phyloP scores from a whole-genome alignment of 2,888 invertebrate species.

The Hylaea fasciaria region DNA sequence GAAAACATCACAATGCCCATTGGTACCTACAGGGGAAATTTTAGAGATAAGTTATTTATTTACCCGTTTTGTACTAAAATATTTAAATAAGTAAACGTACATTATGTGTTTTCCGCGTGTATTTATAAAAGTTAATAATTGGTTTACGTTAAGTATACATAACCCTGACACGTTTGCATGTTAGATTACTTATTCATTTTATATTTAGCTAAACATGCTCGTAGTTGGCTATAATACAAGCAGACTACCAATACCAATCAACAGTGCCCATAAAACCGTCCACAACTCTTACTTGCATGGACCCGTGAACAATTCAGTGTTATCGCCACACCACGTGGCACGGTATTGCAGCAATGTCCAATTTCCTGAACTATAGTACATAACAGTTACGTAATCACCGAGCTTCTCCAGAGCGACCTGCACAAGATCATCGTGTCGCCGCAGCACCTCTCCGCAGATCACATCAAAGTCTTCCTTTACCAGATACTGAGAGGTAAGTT shows the following conservation, averaged over 20 bases:
- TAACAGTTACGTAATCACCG: slow-evolving; percentile 98
- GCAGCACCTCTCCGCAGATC: slow-evolving; percentile 99
- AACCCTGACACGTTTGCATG: no score
- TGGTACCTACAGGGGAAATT: no score
- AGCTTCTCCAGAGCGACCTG: slow-evolving; percentile 99
- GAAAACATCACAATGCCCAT: neutral
- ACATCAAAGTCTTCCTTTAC: slow-evolving; percentile 99
- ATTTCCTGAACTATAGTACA: slow-evolving; percentile 65
- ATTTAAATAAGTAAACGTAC: no score
- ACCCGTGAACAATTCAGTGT: neutral
- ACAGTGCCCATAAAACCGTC: neutral
- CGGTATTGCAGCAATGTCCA: neutral
- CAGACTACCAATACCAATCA: no score
- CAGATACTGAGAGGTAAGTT: slow-evolving; percentile 98
- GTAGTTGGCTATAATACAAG: no score
- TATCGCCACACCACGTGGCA: neutral
- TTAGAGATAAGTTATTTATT: no score
- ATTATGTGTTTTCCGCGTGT: no score
- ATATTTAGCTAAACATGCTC: no score
- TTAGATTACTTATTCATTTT: no score
- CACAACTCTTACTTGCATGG: neutral
- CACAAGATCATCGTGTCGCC: slow-evolving; percentile 99
- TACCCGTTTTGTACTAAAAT: no score
- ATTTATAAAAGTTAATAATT: no score
- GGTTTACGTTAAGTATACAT: no score